phyloP scores from a whole-genome alignment of 2,888 invertebrate genomes.

The Gandaritis pyraliata region DNA sequence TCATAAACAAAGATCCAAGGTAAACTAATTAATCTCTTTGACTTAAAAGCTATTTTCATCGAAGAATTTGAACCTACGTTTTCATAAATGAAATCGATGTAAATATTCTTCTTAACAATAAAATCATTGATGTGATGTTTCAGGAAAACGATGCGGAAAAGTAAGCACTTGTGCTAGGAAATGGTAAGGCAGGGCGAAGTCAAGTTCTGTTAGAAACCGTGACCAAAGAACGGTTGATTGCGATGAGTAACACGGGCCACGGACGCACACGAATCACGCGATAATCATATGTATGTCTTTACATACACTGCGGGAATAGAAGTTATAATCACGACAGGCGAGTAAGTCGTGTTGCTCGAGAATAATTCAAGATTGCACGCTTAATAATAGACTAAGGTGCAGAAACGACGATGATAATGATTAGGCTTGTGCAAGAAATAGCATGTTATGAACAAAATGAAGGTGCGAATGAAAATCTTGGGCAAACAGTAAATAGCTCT shows the following conservation, averaged over 20 bases:
- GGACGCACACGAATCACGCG: conserved; percentile 51
- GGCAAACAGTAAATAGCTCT: background rate
- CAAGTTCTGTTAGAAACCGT: conserved; percentile 52
- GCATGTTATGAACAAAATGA: background rate
- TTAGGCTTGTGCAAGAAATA: conserved; percentile 1
- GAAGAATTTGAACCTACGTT: background rate
- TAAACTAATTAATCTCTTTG: background rate
- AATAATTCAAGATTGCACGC: conserved; percentile 20
- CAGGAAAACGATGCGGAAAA: conserved; percentile 37
- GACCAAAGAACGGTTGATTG: conserved; percentile 52
- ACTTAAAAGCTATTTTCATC: background rate
- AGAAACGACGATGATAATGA: conserved; percentile 2
- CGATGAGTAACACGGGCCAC: conserved; percentile 50
- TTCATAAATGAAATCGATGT: background rate
- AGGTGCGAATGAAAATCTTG: background rate
- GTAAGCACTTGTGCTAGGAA: conserved; percentile 34
- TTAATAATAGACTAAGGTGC: conserved; percentile 19
- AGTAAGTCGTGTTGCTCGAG: conserved; percentile 22
- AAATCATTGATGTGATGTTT: conserved; percentile 1
- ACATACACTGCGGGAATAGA: conserved; percentile 44
- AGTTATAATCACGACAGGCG: conserved; percentile 47
- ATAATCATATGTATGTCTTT: conserved; percentile 46
- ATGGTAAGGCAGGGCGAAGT: conserved; percentile 31
- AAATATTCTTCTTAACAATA: background rate
- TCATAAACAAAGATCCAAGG: background rate